phyloP scores from a whole-genome alignment of 2,113 vertebrate genomes.

The Chaetops frenatus region DNA sequence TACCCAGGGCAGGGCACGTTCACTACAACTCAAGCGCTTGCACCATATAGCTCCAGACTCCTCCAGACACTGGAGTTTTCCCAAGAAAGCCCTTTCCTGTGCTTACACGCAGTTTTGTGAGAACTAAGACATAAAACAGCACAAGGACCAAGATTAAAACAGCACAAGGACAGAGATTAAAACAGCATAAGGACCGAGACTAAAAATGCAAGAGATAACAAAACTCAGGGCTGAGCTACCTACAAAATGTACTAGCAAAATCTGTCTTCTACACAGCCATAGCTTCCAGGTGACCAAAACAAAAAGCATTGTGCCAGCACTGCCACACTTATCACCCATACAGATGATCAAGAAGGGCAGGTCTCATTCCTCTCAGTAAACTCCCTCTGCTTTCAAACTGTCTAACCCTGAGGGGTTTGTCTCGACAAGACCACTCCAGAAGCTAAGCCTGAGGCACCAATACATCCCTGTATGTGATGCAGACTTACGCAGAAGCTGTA shows the following conservation, averaged over 20 bases:
- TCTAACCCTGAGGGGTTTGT: not conserved
- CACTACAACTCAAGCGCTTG: not conserved
- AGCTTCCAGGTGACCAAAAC: not conserved
- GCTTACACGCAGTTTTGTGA: not conserved
- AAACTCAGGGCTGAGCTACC: not conserved
- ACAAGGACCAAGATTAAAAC: not conserved
- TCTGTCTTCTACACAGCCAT: not conserved
- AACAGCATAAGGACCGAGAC: not conserved
- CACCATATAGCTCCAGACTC: not conserved
- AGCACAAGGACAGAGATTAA: not conserved
- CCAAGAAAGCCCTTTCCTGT: not conserved
- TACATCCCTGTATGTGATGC: not conserved
- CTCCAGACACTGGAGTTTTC: not conserved
- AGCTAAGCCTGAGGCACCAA: not conserved
- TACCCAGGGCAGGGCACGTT: not conserved
- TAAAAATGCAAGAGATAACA: not conserved
- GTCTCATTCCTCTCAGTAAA: not conserved
- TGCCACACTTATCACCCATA: not conserved
- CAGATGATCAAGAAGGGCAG: fast-evolving
- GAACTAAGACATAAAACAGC: not conserved
- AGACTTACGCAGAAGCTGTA: not conserved
- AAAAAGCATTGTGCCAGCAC: not conserved
- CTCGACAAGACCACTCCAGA: not conserved
- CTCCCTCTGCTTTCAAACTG: not conserved
- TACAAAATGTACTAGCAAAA: not conserved